Percentiles rank a stretch among this genome's conserved stretches.
Conservation (phyloP, 2,797 vertebrate genomes). For the Distichodus sexfasciatus region DNA sequence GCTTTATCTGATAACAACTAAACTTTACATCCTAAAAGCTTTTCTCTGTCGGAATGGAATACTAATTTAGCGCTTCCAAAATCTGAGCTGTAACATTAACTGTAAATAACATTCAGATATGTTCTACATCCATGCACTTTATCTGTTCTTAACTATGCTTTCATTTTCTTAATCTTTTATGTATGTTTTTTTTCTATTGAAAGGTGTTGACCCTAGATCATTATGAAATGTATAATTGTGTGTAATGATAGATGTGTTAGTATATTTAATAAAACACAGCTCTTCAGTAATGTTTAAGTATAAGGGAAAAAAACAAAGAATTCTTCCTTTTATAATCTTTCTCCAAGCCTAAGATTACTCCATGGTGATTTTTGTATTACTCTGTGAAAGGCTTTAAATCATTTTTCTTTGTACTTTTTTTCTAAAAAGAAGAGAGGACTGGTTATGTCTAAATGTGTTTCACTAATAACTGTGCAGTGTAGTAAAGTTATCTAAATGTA, state of each 20-base stretch:
- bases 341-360: constrained; percentile 49
- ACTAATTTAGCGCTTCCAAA: constrained; percentile 38
- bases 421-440: constrained; percentile 43
- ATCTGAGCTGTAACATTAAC: constrained; percentile 37
- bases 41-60: constrained; percentile 63
- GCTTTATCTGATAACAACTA: constrained; percentile 17
- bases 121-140: constrained; percentile 39
- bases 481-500: constrained; percentile 49
- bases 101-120: constrained; percentile 58
- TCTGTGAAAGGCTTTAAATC: constrained; percentile 56
- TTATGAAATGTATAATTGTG: constrained; percentile 50
- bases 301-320: constrained; percentile 44
- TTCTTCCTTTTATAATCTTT: constrained; percentile 62
- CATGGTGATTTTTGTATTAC: constrained; percentile 60
- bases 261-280: constrained; percentile 49
- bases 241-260: constrained; percentile 54
- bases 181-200: constrained; percentile 30
- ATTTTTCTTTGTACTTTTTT: constrained; percentile 53
- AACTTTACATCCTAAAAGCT: constrained; percentile 12
- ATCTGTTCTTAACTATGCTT: constrained; percentile 44
- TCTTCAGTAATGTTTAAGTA: constrained; percentile 51
- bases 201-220: constrained; percentile 43
- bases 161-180: constrained; percentile 28
- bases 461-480: constrained; percentile 58
- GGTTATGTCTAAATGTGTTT: constrained; percentile 59